Base-by-base conservation (phyloP, 2,113 vertebrate species). In the Oenanthe oenanthe region DNA sequence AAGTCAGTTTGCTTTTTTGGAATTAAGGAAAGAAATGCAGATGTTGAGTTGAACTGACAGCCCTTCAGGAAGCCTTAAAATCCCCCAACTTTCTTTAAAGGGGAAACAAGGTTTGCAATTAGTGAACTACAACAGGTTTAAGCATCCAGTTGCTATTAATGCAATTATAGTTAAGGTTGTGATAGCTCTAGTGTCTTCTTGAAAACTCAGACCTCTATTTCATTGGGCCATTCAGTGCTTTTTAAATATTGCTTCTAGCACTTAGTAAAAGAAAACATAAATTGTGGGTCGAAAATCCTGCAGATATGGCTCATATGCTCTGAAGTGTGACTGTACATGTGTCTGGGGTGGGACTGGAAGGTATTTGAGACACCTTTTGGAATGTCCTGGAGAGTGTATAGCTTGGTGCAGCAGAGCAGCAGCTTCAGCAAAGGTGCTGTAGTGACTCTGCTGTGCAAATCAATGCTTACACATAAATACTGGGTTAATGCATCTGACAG, bases 31-130 rank as follows among this genome's bases (percentile, higher is more conserved):
- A 84, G 58, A 93, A 93, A 92, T 67, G 34, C 68, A 81, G 95
- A 97, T 65, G 34, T 83, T 97, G 76, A 97, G 68, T 38, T 1
- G 45, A 95, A 74, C 84, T 88, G 96, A 97, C 95, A 97, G 94
- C 96, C 84, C 94, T 91, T 94, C 87, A 77, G 95, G 93, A 97
- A 95, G 94, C 61, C 86, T 96, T 95, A 89, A 93, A 96, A 94
- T 92, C 78, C 28, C 26, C 12, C 21, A 15, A 56, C 24, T 25
- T 51, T 72, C 92, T 96, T 89, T 72, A 77, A 51, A 93, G 70
- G 78, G 73, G 73, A 96, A 97, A 85, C 47, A 88, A 95, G 45
- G 70, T 62, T 76, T 92, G 75, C 81, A 97, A 97, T 96, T 97
- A 96, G 92, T 38, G 68, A 63, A 47, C 62, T 84, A 36, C 71